Evolutionary conservation across 2,797 vertebrate genomes (phyloP).

Genomic region (Saxicola maurus): DNA sequence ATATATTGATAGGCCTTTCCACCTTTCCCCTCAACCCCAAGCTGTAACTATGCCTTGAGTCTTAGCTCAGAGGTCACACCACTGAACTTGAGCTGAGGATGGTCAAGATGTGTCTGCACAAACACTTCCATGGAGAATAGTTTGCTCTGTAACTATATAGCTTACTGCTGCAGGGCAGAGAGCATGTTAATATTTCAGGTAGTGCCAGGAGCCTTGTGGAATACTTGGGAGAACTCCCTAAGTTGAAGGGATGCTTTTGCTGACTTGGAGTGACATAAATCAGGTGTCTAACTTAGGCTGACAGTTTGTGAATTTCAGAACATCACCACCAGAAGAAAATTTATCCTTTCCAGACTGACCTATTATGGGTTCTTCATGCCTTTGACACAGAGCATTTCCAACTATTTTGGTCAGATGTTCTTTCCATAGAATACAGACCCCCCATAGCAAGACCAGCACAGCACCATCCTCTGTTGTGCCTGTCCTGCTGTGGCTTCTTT

Average conservation of each 20-base stretch:
- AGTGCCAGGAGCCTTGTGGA: background rate
- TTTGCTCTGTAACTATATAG: background rate
- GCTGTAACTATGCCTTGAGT: background rate
- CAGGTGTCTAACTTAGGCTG: background rate
- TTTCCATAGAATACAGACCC: background rate
- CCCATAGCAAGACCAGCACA: background rate
- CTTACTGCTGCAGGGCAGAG: background rate
- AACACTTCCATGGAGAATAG: background rate
- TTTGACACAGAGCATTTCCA: background rate
- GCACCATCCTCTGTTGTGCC: background rate
- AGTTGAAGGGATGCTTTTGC: background rate
- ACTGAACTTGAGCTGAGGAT: background rate
- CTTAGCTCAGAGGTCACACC: background rate
- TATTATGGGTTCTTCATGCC: background rate
- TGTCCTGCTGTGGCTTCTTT: background rate
- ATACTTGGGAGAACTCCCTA: background rate
- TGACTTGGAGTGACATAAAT: background rate
- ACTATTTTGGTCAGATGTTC: background rate
- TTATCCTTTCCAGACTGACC: background rate
- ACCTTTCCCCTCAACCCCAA: background rate
- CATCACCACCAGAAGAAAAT: background rate
- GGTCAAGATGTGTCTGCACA: background rate
- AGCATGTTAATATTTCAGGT: background rate
- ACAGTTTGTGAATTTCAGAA: background rate
- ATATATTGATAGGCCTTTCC: rapidly evolving